phyloP scores from a whole-genome alignment of 2,888 invertebrate genomes.

The Rapana venosa region DNA sequence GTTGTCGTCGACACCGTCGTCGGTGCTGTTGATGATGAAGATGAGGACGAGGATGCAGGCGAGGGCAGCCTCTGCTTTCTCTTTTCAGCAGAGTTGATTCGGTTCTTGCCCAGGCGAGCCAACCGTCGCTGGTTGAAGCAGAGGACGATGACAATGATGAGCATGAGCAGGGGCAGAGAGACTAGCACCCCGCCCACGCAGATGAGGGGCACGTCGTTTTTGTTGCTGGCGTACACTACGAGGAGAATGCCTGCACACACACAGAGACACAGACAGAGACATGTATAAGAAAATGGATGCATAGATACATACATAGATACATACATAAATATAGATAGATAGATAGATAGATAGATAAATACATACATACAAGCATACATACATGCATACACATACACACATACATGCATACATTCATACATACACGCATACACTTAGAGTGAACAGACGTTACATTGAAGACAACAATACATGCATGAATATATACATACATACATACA shows the following conservation, averaged over 20 bases:
- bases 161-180: constrained; percentile 57
- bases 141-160: constrained; percentile 54
- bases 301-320: neutral
- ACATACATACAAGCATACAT: neutral
- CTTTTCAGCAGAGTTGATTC: neutral
- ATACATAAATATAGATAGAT: neutral
- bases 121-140: constrained; percentile 59
- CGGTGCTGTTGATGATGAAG: neutral
- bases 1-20: neutral
- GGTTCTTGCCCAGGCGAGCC: constrained; percentile 49
- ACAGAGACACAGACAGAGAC: too few relatives aligned
- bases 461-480: neutral
- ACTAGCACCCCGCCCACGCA: constrained; percentile 61
- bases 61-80: neutral
- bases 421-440: too few relatives aligned
- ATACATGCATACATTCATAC: neutral
- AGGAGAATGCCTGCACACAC: constrained; percentile 60
- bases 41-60: neutral
- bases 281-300: neutral
- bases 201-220: constrained; percentile 57
- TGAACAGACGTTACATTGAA: too few relatives aligned
- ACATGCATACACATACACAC: constrained; percentile 21
- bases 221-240: constrained; percentile 60
- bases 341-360: neutral
- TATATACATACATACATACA: neutral